Evolutionary conservation across 23 tunicate genomes (phyloP).

Genomic region (Ascidia mentula): DNA sequence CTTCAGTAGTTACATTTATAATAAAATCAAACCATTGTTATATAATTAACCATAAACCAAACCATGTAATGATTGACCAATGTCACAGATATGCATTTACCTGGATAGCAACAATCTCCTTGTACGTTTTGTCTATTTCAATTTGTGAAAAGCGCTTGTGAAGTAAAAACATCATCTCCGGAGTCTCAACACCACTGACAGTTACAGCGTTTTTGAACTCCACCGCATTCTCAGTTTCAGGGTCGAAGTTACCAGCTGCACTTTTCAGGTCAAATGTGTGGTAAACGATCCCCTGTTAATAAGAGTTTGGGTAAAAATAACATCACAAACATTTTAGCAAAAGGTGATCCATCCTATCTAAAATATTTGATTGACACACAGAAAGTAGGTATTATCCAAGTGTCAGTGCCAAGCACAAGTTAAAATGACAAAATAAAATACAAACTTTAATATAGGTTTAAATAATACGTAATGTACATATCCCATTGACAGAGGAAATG

Average conservation of each 20-base stretch:
- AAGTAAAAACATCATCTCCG: conserved; percentile 69
- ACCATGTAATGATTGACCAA: too few species aligned
- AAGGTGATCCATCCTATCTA: too few species aligned
- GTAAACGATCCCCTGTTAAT: conserved; percentile 36
- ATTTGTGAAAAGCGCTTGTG: conserved; percentile 87
- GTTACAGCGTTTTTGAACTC: conserved; percentile 72
- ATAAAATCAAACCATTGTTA: too few species aligned
- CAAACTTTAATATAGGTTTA: too few species aligned
- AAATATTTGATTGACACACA: conserved; percentile 2
- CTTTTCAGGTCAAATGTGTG: conserved; percentile 32
- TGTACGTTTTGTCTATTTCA: conserved; percentile 83
- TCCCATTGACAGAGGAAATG: too few species aligned
- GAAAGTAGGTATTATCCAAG: too few species aligned
- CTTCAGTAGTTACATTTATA: too few species aligned
- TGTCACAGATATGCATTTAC: too few species aligned
- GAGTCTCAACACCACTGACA: conserved; percentile 56
- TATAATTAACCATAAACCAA: too few species aligned
- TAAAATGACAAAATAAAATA: too few species aligned
- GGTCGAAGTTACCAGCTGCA: conserved; percentile 46
- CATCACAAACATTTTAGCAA: neutral
- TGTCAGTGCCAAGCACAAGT: too few species aligned
- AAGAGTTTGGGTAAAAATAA: neutral
- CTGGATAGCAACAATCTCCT: conserved; percentile 84
- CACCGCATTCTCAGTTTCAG: conserved; percentile 38
- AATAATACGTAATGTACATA: too few species aligned